Evolutionary conservation across 1,140 invertebrate genomes (phyloP).

Genomic region (Chrysomallon squamiferum): DNA sequence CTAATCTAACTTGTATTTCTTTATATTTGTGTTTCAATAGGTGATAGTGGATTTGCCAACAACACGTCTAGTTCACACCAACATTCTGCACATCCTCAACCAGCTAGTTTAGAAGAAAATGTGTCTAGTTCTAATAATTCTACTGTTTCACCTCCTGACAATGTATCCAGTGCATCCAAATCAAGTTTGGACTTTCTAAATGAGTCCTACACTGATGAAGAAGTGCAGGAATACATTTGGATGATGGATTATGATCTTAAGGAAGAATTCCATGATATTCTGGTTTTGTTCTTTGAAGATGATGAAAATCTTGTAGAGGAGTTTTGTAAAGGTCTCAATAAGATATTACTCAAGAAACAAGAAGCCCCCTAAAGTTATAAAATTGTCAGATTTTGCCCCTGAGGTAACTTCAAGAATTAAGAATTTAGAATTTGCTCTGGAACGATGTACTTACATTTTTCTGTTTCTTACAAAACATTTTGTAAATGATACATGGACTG

Average conservation of each 20-base stretch:
- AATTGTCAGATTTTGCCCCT: constrained; percentile 27
- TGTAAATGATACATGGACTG: constrained; percentile 32
- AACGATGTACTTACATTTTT: constrained; percentile 38
- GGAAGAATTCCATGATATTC: constrained; percentile 26
- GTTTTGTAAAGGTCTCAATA: constrained; percentile 27
- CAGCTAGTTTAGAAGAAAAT: background rate
- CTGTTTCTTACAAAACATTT: constrained; percentile 38
- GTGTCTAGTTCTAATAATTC: background rate
- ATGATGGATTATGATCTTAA: constrained; percentile 20
- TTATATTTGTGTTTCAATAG: too few relatives aligned
- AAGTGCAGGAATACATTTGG: constrained; percentile 8
- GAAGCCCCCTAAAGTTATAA: constrained; percentile 16
- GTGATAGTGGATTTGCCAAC: too few relatives aligned
- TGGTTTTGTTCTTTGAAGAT: constrained; percentile 36
- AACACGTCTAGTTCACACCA: too few relatives aligned
- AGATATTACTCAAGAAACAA: constrained; percentile 17
- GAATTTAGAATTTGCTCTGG: constrained; percentile 22
- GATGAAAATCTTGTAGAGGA: constrained; percentile 19
- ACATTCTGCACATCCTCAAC: too few relatives aligned
- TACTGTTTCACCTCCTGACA: background rate
- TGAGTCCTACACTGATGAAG: background rate
- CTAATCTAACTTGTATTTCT: too few relatives aligned
- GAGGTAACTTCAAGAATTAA: constrained; percentile 14
- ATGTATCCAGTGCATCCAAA: background rate
- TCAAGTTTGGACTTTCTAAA: background rate